Conservation (phyloP, 2,797 vertebrate species). For the Sebastes nivosus region DNA sequence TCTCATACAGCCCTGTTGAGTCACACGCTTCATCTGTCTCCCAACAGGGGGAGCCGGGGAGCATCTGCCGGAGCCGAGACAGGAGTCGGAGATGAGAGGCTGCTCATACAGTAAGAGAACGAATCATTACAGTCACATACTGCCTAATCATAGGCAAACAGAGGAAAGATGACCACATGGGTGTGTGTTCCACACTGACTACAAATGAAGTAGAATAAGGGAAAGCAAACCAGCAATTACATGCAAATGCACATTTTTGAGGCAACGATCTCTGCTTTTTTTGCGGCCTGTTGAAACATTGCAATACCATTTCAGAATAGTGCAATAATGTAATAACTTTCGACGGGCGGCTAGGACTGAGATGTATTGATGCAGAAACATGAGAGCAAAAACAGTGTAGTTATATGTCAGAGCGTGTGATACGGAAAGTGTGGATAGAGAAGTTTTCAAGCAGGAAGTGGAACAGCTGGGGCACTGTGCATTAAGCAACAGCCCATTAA, state of each 20-base stretch:
- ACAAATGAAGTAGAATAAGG: conserved; percentile 62
- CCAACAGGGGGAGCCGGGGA: conserved; percentile 82
- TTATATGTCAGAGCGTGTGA: neutral
- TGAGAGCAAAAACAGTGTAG: neutral
- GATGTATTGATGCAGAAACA: conserved; percentile 1
- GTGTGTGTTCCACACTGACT: conserved; percentile 56
- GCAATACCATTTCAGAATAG: conserved; percentile 44
- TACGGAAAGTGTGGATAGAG: neutral
- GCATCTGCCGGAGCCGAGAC: conserved; percentile 70
- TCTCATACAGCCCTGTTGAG: conserved; percentile 61
- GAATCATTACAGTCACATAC: conserved; percentile 48
- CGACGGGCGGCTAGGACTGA: neutral
- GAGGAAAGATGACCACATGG: conserved; percentile 50
- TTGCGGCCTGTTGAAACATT: conserved; percentile 44
- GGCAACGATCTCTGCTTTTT: conserved; percentile 38
- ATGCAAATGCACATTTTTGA: conserved; percentile 76
- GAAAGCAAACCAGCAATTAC: conserved; percentile 61
- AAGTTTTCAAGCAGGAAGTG: conserved; percentile 17
- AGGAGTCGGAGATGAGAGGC: conserved; percentile 20
- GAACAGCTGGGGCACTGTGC: conserved; percentile 33
- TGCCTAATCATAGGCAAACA: conserved; percentile 64
- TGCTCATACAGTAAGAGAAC: conserved; percentile 45
- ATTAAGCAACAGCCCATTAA: conserved; percentile 60
- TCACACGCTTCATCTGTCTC: conserved; percentile 84
- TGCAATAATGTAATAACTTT: conserved; percentile 5